phyloP scores from a whole-genome alignment of 2,797 vertebrate genomes.

The Halcyon smyrnensis region DNA sequence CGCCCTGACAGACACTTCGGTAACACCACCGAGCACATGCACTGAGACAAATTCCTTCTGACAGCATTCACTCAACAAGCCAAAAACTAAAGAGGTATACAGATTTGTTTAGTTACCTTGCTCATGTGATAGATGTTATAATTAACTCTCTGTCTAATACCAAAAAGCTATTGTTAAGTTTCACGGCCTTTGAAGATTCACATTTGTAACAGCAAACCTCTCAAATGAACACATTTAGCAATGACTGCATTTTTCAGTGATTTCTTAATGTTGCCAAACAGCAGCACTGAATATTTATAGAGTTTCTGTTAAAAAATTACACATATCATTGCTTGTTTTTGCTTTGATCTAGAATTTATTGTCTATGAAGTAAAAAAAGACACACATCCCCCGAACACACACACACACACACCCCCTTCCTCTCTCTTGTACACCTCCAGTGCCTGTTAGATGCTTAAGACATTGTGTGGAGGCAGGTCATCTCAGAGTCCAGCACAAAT shows the following conservation, averaged over 20 bases:
- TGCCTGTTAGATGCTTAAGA: neutral
- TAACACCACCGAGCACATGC: neutral
- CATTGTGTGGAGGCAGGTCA: neutral
- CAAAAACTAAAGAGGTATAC: neutral
- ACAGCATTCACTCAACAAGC: conserved; percentile 18
- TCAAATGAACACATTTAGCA: conserved; percentile 51
- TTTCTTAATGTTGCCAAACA: conserved; percentile 40
- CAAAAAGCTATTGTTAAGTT: conserved; percentile 24
- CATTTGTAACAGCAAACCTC: conserved; percentile 51
- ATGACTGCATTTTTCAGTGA: conserved; percentile 47
- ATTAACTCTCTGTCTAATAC: conserved; percentile 42
- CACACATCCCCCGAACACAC: neutral
- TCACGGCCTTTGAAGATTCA: conserved; percentile 48
- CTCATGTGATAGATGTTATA: neutral
- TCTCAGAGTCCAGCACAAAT: neutral
- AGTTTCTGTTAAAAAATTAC: conserved; percentile 61
- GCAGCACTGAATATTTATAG: conserved; percentile 36
- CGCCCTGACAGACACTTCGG: conserved; percentile 31
- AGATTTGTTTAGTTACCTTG: neutral
- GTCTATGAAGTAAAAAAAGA: conserved; percentile 36
- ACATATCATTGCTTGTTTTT: conserved; percentile 30
- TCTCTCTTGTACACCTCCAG: neutral
- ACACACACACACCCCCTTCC: no score
- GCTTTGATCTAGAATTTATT: conserved; percentile 70
- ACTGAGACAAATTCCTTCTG: conserved; percentile 17